phyloP scores from a whole-genome alignment of 1,140 invertebrate species.

The Anagrus nilaparvatae region DNA sequence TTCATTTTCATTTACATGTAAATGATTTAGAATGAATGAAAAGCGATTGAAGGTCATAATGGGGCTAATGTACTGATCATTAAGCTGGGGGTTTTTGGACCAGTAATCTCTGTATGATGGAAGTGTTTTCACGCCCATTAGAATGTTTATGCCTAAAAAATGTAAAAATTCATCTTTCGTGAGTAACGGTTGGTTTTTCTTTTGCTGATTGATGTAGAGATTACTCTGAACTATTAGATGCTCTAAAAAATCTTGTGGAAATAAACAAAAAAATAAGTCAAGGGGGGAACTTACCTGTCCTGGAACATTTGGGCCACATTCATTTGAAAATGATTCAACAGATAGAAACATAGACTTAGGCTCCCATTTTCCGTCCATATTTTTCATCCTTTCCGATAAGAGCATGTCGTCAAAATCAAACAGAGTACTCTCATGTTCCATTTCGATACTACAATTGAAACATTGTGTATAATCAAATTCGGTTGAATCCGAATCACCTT shows the following conservation, averaged over 20 bases:
- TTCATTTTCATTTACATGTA: slow-evolving; percentile 31
- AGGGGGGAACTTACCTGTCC: slow-evolving; percentile 2
- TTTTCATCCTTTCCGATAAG: too few relatives aligned
- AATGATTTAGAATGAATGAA: slow-evolving; percentile 26
- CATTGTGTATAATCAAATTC: too few relatives aligned
- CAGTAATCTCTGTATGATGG: slow-evolving; percentile 28
- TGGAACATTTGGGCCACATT: slow-evolving; percentile 12
- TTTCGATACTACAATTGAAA: too few relatives aligned
- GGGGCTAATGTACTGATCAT: slow-evolving; percentile 27
- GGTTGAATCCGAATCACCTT: too few relatives aligned
- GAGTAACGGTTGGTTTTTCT: slow-evolving; percentile 2
- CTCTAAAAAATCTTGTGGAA: slow-evolving; percentile 10
- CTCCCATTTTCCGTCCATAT: too few relatives aligned
- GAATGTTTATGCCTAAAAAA: slow-evolving; percentile 22
- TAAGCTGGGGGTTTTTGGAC: slow-evolving; percentile 27
- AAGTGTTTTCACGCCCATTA: slow-evolving; percentile 25
- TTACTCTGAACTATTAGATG: slow-evolving; percentile 12
- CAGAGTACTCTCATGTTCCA: too few relatives aligned
- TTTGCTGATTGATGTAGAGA: slow-evolving; percentile 10
- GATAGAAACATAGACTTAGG: too few relatives aligned
- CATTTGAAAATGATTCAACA: slow-evolving; percentile 8
- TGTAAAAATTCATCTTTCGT: slow-evolving; percentile 18
- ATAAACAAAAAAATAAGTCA: slow-evolving; percentile 11
- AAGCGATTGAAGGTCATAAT: slow-evolving; percentile 35
- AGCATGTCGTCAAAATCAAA: too few relatives aligned